phyloP scores from a whole-genome alignment of 2,888 invertebrate species.

The Tortricodes alternella region DNA sequence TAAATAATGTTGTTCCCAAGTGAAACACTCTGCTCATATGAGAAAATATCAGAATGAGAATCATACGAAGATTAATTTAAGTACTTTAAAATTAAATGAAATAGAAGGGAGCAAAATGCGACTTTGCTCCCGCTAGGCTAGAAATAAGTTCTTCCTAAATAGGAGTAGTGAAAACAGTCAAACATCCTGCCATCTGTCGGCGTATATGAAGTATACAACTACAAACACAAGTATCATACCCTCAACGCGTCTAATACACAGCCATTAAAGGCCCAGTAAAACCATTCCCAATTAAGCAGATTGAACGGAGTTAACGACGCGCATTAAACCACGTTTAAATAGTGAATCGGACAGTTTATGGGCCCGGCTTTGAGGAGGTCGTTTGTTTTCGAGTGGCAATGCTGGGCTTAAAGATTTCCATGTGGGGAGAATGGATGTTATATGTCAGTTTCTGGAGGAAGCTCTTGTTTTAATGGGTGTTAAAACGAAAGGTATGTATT shows the following conservation, averaged over 20 bases:
- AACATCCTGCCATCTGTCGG: no score
- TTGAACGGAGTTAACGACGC: constrained; percentile 71
- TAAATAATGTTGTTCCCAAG: no score
- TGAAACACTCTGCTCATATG: no score
- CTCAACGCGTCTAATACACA: constrained; percentile 33
- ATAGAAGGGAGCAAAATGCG: no score
- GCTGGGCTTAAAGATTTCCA: constrained; percentile 28
- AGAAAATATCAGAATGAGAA: no score
- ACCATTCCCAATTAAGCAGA: constrained; percentile 79
- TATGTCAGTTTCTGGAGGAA: constrained; percentile 13
- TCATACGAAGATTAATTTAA: no score
- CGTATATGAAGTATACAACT: neutral
- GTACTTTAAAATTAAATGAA: no score
- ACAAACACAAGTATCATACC: neutral
- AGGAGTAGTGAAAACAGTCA: no score
- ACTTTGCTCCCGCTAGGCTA: no score
- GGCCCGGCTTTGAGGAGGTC: constrained; percentile 58
- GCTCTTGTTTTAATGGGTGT: constrained; percentile 9
- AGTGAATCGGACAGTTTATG: constrained; percentile 75
- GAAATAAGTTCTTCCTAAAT: no score
- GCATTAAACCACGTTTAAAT: constrained; percentile 72
- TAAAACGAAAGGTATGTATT: constrained; percentile 5
- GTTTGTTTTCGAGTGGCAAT: constrained; percentile 47
- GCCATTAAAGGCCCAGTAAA: constrained; percentile 57
- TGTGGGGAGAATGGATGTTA: constrained; percentile 16